A percentile compares a stretch with the other conserved stretches of the same genome.
phyloP scores from a whole-genome alignment of 2,797 vertebrate genomes.

The Neosilurus mollespiculum region DNA sequence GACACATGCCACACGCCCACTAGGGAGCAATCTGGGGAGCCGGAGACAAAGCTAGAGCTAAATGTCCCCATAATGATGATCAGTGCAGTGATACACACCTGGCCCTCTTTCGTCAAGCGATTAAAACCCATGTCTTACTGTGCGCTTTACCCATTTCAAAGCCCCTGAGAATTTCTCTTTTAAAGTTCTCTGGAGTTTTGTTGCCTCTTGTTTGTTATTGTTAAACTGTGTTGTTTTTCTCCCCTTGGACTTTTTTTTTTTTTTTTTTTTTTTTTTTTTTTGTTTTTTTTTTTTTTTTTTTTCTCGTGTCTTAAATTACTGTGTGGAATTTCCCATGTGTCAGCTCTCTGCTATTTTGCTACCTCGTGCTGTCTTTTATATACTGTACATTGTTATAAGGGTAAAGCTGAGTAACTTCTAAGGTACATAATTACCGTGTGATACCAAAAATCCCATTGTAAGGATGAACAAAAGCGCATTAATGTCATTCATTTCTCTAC shows the following conservation, averaged over 20 bases:
- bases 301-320: neutral
- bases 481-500: neutral
- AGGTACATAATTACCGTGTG: neutral
- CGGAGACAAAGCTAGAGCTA: neutral
- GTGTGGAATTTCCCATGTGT: neutral
- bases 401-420: neutral
- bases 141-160: neutral
- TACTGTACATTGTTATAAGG: neutral
- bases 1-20: neutral
- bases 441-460: neutral
- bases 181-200: neutral
- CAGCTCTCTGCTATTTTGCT: neutral
- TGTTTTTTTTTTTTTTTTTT: neutral
- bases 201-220: slow-evolving; percentile 4
- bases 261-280: too few species aligned
- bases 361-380: neutral
- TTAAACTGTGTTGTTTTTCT: too few species aligned
- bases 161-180: neutral
- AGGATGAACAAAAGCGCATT: neutral
- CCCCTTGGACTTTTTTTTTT: too few species aligned
- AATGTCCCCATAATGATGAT: neutral
- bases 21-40: neutral
- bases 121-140: neutral
- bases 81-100: neutral
- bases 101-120: neutral